These are phyloP conservation scores for Eupleurogrammus muticus DNA, from an alignment of 2,797 vertebrate genomes.

Conservation along the genomic window DNA sequence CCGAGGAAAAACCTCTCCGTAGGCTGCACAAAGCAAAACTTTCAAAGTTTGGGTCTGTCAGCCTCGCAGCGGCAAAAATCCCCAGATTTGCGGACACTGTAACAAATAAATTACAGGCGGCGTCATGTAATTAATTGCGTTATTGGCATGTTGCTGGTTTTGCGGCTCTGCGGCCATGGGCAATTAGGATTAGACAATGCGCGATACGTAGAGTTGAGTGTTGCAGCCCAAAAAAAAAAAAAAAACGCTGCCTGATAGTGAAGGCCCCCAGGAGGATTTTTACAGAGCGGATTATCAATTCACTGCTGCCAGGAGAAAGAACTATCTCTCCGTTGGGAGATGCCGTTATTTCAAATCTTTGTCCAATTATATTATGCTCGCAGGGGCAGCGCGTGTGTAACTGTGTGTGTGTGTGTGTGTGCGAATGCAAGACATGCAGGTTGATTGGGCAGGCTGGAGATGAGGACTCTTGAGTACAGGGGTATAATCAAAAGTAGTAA, in stretches of 20 bases:
- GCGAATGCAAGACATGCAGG: slow-evolving; percentile 28
- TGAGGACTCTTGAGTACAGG: slow-evolving; percentile 24
- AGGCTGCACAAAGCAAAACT: neutral
- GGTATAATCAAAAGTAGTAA: slow-evolving; percentile 51
- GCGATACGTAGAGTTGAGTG: slow-evolving; percentile 49
- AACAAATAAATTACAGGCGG: slow-evolving; percentile 29
- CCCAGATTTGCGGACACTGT: slow-evolving; percentile 22
- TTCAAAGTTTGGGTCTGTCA: neutral
- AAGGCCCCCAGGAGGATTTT: slow-evolving; percentile 61
- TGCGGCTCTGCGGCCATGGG: slow-evolving; percentile 37
- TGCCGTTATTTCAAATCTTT: slow-evolving; percentile 74
- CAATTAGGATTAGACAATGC: slow-evolving; percentile 57
- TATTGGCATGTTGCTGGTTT: slow-evolving; percentile 59
- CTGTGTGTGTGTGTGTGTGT: slow-evolving; percentile 2
- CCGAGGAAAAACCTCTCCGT: too few species aligned
- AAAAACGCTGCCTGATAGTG: slow-evolving; percentile 42
- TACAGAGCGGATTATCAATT: slow-evolving; percentile 73
- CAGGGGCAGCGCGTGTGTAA: slow-evolving; percentile 19
- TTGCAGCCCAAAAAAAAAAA: too few species aligned
- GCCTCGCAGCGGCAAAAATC: slow-evolving; percentile 17
- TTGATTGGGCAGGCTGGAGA: slow-evolving; percentile 35
- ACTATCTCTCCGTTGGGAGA: slow-evolving; percentile 59
- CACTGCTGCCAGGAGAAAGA: slow-evolving; percentile 59
- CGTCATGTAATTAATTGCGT: slow-evolving; percentile 55
- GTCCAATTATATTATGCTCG: slow-evolving; percentile 69